A percentile compares a stretch with the other conserved stretches of the same genome.
Evolutionary conservation across 2,888 invertebrate species (phyloP).

Genomic region (Dicyrtoma fusca): DNA sequence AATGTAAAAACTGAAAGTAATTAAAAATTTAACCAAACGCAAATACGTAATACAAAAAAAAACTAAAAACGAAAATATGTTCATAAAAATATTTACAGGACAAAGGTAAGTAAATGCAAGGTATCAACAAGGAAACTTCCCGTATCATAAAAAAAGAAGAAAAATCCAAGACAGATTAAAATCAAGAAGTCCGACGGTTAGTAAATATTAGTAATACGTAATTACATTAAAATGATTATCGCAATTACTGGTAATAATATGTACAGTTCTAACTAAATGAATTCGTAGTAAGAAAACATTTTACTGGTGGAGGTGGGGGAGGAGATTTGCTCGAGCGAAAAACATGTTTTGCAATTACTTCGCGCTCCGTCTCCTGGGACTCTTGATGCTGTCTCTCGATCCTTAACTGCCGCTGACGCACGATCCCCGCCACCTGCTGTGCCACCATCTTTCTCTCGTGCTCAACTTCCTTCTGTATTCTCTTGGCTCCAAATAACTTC

Average conservation of each 20-base stretch:
- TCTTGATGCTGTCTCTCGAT: constrained; percentile 57
- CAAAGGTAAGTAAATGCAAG: background rate
- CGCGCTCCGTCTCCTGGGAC: constrained; percentile 59
- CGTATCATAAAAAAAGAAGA: no score
- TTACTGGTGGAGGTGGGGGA: constrained; percentile 69
- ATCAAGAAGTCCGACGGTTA: background rate
- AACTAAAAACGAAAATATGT: background rate
- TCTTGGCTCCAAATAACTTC: constrained; percentile 44
- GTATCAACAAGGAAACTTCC: no score
- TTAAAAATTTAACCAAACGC: no score
- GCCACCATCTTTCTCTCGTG: constrained; percentile 57
- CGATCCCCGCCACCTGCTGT: constrained; percentile 55
- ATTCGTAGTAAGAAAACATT: constrained; percentile 44
- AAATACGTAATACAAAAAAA: constrained; percentile 15
- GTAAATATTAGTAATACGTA: no score
- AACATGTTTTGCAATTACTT: constrained; percentile 55
- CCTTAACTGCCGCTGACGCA: constrained; percentile 53
- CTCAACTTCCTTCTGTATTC: constrained; percentile 56
- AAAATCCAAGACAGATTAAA: background rate
- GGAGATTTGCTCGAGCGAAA: constrained; percentile 46
- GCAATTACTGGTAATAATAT: no score
- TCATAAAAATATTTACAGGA: background rate
- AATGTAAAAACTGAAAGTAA: no score
- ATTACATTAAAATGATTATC: no score
- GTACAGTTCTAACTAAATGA: background rate